A percentile compares a stretch with the other conserved stretches of the same genome.
phyloP scores from a whole-genome alignment of 2,888 invertebrate species.

The Idaea dimidiata region DNA sequence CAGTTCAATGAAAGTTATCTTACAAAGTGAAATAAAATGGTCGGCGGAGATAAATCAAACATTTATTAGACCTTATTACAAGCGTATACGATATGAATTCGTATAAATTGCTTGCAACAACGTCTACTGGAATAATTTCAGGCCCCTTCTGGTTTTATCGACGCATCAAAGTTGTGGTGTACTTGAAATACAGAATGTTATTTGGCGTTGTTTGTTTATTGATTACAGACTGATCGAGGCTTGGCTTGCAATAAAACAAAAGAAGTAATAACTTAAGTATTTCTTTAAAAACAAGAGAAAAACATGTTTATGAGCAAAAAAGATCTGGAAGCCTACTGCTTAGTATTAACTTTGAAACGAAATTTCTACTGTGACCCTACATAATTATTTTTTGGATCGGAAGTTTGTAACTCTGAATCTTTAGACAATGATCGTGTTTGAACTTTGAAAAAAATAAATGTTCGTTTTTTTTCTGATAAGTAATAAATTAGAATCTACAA shows the following conservation, averaged over 20 bases:
- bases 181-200: background rate
- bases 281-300: background rate
- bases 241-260: background rate
- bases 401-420: too few species aligned
- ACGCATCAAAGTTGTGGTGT: conserved; percentile 1
- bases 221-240: background rate
- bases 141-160: background rate
- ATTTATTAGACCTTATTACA: conserved; percentile 1
- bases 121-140: background rate
- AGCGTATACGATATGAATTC: background rate
- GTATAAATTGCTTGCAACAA: background rate
- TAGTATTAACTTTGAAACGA: too few species aligned
- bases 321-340: too few species aligned
- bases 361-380: too few species aligned
- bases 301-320: too few species aligned
- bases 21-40: conserved; percentile 1
- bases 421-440: too few species aligned
- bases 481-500: too few species aligned
- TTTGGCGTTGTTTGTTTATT: background rate
- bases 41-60: background rate
- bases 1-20: background rate
- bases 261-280: background rate
- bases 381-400: too few species aligned
- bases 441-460: too few species aligned
- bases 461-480: too few species aligned